These are phyloP conservation scores for Ivindomyrus marchei DNA, from an alignment of 2,113 vertebrate species.

Conservation along the genomic window DNA sequence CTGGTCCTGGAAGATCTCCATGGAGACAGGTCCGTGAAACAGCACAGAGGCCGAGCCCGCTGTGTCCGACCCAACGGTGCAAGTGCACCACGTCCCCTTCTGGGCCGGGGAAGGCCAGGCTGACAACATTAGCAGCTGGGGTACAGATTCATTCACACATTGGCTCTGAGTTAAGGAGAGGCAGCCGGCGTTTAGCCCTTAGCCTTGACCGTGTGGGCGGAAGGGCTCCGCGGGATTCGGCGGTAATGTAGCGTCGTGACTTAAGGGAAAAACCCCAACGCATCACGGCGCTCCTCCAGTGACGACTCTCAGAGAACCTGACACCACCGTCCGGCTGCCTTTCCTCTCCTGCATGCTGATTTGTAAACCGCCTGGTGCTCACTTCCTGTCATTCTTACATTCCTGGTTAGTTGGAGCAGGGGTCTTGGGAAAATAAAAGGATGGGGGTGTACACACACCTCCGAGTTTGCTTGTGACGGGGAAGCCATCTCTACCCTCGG, in stretches of 20 bases:
- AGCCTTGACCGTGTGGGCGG: neutral
- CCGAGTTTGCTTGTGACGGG: neutral
- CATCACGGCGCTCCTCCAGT: neutral
- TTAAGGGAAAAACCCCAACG: neutral
- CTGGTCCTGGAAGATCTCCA: neutral
- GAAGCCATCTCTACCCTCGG: neutral
- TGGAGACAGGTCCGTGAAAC: neutral
- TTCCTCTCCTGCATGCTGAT: conserved; percentile 9
- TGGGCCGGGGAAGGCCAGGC: neutral
- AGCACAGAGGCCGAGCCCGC: neutral
- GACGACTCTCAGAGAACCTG: neutral
- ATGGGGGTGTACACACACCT: neutral
- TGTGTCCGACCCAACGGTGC: neutral
- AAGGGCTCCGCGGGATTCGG: neutral
- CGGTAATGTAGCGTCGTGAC: neutral
- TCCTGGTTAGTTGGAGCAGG: conserved; percentile 11
- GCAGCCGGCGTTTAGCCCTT: neutral
- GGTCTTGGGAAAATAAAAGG: neutral
- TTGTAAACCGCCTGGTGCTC: conserved; percentile 13
- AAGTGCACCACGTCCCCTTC: neutral
- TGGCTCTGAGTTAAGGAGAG: neutral
- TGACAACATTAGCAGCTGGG: neutral
- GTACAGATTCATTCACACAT: neutral
- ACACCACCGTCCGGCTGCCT: neutral
- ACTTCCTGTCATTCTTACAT: conserved; percentile 38